These are phyloP conservation scores for Leucoraja ocellata DNA, from an alignment of 2,797 vertebrate species.

Conservation along the genomic window DNA sequence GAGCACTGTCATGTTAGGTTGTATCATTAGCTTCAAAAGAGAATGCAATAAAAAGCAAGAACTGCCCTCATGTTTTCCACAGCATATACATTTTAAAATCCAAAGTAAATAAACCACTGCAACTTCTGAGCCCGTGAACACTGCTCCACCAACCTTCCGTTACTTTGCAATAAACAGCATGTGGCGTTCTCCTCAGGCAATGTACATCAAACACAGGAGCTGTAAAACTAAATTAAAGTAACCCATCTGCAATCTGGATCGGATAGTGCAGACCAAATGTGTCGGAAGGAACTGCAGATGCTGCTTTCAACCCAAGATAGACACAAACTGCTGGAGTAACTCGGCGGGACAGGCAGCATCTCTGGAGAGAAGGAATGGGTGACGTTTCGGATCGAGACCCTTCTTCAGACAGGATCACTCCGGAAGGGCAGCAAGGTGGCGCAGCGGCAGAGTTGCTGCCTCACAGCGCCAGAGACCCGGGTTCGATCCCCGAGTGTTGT, in stretches of 20 bases:
- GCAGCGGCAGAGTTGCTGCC: no score
- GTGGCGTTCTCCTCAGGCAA: not conserved
- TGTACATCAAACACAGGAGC: not conserved
- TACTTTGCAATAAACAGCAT: not conserved
- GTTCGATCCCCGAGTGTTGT: no score
- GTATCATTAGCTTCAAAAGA: not conserved
- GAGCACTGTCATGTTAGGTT: no score
- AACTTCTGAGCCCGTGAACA: not conserved
- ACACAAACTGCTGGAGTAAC: no score
- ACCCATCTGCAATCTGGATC: not conserved
- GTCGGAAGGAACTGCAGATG: no score
- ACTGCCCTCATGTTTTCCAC: not conserved
- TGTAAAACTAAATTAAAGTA: not conserved
- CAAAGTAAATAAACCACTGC: not conserved
- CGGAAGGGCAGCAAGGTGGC: no score
- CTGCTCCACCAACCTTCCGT: not conserved
- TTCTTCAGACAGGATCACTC: no score
- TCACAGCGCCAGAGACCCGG: no score
- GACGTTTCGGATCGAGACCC: no score
- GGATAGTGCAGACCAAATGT: not conserved
- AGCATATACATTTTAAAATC: not conserved
- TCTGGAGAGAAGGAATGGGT: no score
- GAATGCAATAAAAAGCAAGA: not conserved
- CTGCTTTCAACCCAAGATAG: no score
- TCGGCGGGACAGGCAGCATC: no score